Conservation (phyloP, 2,113 vertebrate species). For the Micronycteris hirsuta region DNA sequence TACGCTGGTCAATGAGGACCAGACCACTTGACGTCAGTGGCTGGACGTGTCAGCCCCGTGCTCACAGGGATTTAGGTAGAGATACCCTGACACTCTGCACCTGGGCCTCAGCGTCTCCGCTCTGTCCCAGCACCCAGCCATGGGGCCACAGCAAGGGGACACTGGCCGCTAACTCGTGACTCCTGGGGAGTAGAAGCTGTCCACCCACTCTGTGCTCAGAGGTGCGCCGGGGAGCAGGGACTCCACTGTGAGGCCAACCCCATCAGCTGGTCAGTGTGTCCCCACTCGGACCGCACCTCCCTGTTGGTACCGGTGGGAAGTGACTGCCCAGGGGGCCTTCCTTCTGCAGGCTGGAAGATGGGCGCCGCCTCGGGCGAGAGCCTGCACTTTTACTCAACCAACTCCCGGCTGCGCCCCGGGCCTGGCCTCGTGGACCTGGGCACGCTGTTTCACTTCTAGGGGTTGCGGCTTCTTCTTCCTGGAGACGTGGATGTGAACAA, state of each 20-base stretch:
- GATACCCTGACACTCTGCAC: not conserved
- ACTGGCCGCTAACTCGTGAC: not conserved
- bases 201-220: not conserved
- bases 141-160: not conserved
- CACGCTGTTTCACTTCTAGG: not conserved
- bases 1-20: not conserved
- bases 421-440: not conserved
- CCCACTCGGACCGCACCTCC: not conserved
- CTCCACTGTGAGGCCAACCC: not conserved
- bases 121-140: not conserved
- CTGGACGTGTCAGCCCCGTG: not conserved
- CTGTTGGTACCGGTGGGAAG: not conserved
- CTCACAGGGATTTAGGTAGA: not conserved
- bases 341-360: not conserved
- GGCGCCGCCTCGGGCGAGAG: not conserved
- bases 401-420: not conserved
- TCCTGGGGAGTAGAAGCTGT: accelerated
- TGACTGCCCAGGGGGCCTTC: not conserved
- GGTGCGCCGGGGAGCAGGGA: not conserved
- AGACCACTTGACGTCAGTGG: not conserved
- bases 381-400: not conserved
- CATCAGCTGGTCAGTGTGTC: not conserved
- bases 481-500: not conserved
- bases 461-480: not conserved
- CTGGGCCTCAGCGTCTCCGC: not conserved